Base-by-base conservation (phyloP, 2,113 vertebrate genomes). In the Podilymbus podiceps region DNA sequence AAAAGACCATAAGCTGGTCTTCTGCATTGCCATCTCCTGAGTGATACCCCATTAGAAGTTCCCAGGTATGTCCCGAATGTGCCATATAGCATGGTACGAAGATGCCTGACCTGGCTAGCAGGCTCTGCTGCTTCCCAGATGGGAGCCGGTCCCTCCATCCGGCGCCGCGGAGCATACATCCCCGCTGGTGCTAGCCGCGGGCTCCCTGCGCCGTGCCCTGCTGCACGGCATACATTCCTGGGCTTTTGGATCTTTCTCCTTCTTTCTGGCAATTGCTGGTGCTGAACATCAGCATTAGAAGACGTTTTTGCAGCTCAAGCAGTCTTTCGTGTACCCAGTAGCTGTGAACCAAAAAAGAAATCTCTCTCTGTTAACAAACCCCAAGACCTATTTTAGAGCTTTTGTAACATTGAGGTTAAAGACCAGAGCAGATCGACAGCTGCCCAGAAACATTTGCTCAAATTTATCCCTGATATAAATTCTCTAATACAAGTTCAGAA, bases 31-130 rank as follows among this genome's bases (percentile, higher is more conserved):
- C 44, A 25, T 64, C 25, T 16, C 71, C 50, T 21, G 4, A 55
- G 40, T 0, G 1, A 52, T 3, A 60, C 30, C 33, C 27, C 2
- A 1, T 46, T 38, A 19, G 7, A 25, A 13, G 23, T 53, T 71
- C 52, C 58, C 75, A 66, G 27, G 22, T 59, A 25, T 22, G n/a
- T 38, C n/a, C 8, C 4, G 0, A 18, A 35, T 35, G 27, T 35
- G 33, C 18, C 18, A 4, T 14, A 5, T 2, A 35, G 56, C 38
- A 12, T 0, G 2, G 28, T 5, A 50, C 15, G 2, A 6, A 40
- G 75, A 46, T 24, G 15, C 35, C 24, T 5, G 4, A 15, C 50
- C 31, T 30, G 35, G 33, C 55, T 56, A 30, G 52, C 44, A 71
- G 56, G 38, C 30, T 64, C 49, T 69, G 42, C 67, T 28, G 25